Percentiles rank a stretch among this genome's conserved stretches.
These are phyloP conservation scores for Leistus spinibarbis DNA, from an alignment of 2,888 invertebrate species.

Conservation along the genomic window DNA sequence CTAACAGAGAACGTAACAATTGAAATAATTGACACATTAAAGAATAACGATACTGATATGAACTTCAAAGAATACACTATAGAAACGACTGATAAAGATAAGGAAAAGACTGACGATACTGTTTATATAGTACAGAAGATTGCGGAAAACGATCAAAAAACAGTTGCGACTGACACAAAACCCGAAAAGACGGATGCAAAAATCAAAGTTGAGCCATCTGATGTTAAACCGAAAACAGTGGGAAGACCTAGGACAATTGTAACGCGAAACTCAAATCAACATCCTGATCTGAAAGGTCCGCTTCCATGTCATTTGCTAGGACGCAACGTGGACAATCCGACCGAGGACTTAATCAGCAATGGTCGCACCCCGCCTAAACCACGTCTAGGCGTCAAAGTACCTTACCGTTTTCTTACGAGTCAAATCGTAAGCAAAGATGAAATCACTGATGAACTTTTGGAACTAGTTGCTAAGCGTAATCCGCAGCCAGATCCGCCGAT, in stretches of 20 bases:
- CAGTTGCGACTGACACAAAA: background rate
- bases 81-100: background rate
- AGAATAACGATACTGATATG: background rate
- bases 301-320: conserved; percentile 57
- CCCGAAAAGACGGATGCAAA: background rate
- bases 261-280: background rate
- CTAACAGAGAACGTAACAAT: conserved; percentile 18
- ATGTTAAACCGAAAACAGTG: background rate
- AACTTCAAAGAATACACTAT: background rate
- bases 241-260: background rate
- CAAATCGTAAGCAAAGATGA: conserved; percentile 63
- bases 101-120: background rate
- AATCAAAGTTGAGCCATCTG: background rate
- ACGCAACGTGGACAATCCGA: conserved; percentile 55
- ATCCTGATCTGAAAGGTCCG: background rate
- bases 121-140: background rate
- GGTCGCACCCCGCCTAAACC: conserved; percentile 56
- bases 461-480: conserved; percentile 58
- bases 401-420: conserved; percentile 59
- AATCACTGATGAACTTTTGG: conserved; percentile 62
- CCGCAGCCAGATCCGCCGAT: conserved; percentile 52
- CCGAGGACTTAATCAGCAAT: conserved; percentile 51
- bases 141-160: background rate
- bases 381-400: conserved; percentile 56
- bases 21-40: conserved; percentile 19